Evolutionary conservation across 30 jellyfish, hydroid and myxozoan genomes (phyloP), one percentile per base, ranked within the genome.

Genomic region (Aurelia aurita complex sp. Pacific): DNA sequence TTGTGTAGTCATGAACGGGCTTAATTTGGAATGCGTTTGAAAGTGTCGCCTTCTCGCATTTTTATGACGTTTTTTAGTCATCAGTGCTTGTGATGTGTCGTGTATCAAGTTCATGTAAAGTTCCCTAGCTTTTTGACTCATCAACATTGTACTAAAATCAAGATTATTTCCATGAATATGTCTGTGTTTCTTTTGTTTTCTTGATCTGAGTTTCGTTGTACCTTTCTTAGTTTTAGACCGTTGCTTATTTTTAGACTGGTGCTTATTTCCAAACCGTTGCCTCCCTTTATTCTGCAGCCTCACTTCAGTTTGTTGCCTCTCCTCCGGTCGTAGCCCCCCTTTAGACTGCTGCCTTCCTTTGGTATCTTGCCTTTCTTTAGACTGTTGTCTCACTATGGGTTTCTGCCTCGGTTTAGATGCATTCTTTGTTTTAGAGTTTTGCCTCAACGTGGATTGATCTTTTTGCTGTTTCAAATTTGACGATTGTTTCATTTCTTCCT

Each of bases 71-170:
- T 84, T 84, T 52, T 64, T 84, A 0, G 69, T 2, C 87, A 84
- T 38, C 72, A 84, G 65, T n/a, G 93, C 93, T 38, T 35, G 63
- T 19, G 87, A 71, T 10, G 93, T 84, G 66, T 84, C 93, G 71
- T 87, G 87, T 10, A 87, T 75, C 77, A 87, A 65, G 46, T 79
- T 72, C 57, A 42, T 67, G 64, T 87, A 87, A 42, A 87, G 82
- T 42, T 70, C 81, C 64, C 96, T 87, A 43, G 96, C 96, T 79
- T 87, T 87, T 34, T 50, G 32, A 67, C 96, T 87, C 83, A 87
- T 53, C 67, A 87, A 33, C 71, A 51, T 68, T 61, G 72, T 77
- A 8, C 65, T 85, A 29, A 75, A 73, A 18, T 61, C 86, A 16
- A 60, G 16, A 16, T 64, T 67, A 10, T 53, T 84, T 10, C 53